Base-by-base conservation (phyloP, 2,797 vertebrate genomes). In the Xiphophorus birchmanni region DNA sequence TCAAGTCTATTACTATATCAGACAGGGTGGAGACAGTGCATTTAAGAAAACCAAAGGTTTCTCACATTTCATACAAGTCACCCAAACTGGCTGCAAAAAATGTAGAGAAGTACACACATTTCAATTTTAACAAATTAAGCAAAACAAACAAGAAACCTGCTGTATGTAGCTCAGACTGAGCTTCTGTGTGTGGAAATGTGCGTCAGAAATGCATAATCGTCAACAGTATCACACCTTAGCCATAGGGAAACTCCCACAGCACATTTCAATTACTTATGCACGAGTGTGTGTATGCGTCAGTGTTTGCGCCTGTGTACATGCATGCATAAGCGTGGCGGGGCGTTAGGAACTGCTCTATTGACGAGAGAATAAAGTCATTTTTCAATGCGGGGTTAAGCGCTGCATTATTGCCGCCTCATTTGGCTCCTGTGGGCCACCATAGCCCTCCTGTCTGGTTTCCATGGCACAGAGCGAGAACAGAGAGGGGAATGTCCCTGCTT, bases 301-400 rank as follows among this genome's bases (percentile, higher is more conserved):
- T 76, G 75, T 75, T 78, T 77, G 63, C 75, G 86, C 50, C 50
- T 90, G 88, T 86, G 90, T 87, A 75, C 67, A 87, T 90, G 89
- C 83, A 86, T 92, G 91, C 87, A 91, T 91, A 94, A 94, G 94
- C 88, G 94, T 95, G 93, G 93, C 93, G 92, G 94, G 94, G 94
- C 91, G 93, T 94, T 94, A 75, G 90, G 90, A 90, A 87, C 91
- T 88, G 92, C 93, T 95, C 94, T 93, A 95, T 95, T 95, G 95
- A 96, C 95, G 93, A 95, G 92, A 95, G 95, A 95, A 95, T 96
- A 93, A 95, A 96, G 95, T 96, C 95, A 96, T 96, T 95, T 95
- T 94, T 95, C 94, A 94, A 93, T 95, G 90, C 86, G 90, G 89
- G 93, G 94, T 95, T 95, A 95, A 95, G 94, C 93, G 93, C 92